Conservation (phyloP, 2,113 vertebrate species). For the Hirundichthys speculiger region DNA sequence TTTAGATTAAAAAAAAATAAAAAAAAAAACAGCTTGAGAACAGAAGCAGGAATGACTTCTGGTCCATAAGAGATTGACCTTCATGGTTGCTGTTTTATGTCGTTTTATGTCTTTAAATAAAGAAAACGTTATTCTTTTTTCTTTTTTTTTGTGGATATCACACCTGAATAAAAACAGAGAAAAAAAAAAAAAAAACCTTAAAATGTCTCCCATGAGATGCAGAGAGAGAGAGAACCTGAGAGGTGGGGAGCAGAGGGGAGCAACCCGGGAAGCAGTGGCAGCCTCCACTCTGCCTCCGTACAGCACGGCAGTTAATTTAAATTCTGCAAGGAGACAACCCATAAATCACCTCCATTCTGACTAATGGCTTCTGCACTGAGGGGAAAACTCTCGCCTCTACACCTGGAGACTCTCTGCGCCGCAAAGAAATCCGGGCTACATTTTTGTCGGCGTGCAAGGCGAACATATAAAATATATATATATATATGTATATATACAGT, state of each 20-base stretch:
- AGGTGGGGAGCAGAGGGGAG: constrained; percentile 66
- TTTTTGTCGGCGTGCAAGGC: constrained; percentile 25
- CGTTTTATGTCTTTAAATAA: too few species aligned
- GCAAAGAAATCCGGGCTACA: constrained; percentile 52
- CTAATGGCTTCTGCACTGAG: constrained; percentile 83
- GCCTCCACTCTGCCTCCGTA: constrained; percentile 51
- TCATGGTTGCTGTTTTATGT: constrained; percentile 21
- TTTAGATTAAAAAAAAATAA: too few species aligned
- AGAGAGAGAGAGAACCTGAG: constrained; percentile 27
- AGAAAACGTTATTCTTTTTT: constrained; percentile 10
- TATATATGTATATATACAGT: constrained; percentile 1
- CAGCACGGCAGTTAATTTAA: constrained; percentile 82
- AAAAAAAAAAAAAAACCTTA: constrained; percentile 52
- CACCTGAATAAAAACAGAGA: constrained; percentile 56
- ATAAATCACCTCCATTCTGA: constrained; percentile 86
- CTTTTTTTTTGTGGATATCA: constrained; percentile 52
- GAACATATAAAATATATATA: too few species aligned
- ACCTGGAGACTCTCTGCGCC: constrained; percentile 76
- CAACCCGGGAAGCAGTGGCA: constrained; percentile 59
- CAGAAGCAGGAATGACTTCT: constrained; percentile 1
- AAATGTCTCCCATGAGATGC: constrained; percentile 59
- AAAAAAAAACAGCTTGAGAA: background rate
- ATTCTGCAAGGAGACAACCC: constrained; percentile 82
- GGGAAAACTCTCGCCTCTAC: constrained; percentile 78
- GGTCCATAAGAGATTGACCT: background rate